Evolutionary conservation across 2,797 vertebrate species (phyloP).

Genomic region (Furcifer pardalis): DNA sequence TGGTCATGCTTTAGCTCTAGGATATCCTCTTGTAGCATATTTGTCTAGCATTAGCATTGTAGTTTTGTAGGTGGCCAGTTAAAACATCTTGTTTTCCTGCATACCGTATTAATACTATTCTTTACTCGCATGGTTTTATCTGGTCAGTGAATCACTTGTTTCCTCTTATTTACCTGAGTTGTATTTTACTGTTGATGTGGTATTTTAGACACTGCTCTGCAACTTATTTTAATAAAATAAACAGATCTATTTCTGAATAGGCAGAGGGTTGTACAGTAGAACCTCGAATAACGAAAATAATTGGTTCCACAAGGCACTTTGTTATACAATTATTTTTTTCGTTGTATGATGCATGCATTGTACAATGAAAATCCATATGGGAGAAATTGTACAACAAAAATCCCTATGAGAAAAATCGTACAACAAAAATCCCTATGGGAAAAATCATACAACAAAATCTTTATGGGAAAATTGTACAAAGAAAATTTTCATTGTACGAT

Average conservation of each 20-base stretch:
- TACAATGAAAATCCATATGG: too few species aligned
- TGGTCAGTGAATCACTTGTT: not conserved
- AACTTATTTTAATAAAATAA: not conserved
- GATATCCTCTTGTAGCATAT: not conserved
- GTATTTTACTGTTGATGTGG: not conserved
- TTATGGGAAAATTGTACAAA: too few species aligned
- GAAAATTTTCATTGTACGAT: too few species aligned
- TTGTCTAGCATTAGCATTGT: not conserved
- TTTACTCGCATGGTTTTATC: not conserved
- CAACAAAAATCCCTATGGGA: too few species aligned
- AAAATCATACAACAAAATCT: too few species aligned
- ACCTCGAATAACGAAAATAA: too few species aligned
- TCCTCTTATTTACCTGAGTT: not conserved
- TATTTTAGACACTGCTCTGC: not conserved
- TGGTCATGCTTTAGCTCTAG: not conserved
- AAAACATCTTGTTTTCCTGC: not conserved
- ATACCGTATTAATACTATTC: not conserved
- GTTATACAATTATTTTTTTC: too few species aligned
- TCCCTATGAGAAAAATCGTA: too few species aligned
- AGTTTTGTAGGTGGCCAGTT: not conserved
- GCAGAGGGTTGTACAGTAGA: not conserved
- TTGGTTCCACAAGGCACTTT: too few species aligned
- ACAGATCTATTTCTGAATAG: too few species aligned
- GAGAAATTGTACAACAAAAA: too few species aligned
- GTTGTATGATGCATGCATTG: too few species aligned